Evolutionary conservation across 2,113 vertebrate genomes (phyloP).

Genomic region (Spilogale gracilis): DNA sequence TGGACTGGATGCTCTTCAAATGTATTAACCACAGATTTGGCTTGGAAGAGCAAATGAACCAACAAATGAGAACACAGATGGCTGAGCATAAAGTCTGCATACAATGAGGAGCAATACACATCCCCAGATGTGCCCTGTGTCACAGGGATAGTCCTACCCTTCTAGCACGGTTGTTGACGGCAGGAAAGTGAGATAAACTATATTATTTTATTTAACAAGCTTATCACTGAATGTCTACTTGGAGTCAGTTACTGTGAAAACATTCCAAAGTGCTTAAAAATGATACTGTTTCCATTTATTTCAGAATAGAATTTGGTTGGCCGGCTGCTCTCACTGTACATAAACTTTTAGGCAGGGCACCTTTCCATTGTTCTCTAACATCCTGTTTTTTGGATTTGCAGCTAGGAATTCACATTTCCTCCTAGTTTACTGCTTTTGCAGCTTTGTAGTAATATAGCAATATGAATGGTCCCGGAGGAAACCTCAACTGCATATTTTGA

Average conservation of each 20-base stretch:
- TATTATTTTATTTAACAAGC: conserved; percentile 35
- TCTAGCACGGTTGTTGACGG: neutral
- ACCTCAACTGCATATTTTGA: conserved; percentile 42
- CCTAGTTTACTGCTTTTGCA: neutral
- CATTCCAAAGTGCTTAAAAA: conserved; percentile 42
- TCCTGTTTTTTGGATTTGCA: conserved; percentile 63
- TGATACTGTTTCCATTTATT: conserved; percentile 16
- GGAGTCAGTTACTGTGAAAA: conserved; percentile 8
- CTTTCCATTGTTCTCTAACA: conserved; percentile 50
- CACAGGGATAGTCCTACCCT: neutral
- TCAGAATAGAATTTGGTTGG: conserved; percentile 11
- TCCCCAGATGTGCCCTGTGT: neutral
- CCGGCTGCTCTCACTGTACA: neutral
- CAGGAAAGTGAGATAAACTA: neutral
- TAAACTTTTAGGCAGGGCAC: neutral
- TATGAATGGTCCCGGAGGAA: neutral
- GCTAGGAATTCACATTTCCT: conserved; percentile 58
- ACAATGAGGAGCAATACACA: neutral
- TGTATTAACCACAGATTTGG: neutral
- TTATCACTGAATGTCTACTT: neutral
- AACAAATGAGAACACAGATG: neutral
- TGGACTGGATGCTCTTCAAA: neutral
- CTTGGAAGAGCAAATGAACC: neutral
- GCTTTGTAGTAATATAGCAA: neutral
- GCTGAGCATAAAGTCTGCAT: neutral